phyloP scores from a whole-genome alignment of 64 coral and sea anemone genomes.

The Stichodactyla mertensii region DNA sequence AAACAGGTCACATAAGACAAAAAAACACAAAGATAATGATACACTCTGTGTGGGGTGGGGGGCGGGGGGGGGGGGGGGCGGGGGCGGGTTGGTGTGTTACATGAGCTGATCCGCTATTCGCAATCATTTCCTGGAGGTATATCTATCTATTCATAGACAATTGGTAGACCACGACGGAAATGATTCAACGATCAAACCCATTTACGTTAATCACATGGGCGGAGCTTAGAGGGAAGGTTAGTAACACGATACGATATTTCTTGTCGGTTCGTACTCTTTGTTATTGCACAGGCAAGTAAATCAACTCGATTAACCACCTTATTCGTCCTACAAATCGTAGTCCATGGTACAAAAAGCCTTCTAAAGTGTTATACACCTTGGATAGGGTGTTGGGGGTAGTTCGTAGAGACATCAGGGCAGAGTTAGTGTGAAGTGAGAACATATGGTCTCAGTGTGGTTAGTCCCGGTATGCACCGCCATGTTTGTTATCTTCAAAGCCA shows the following conservation, averaged over 20 bases:
- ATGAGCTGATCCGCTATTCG: not conserved
- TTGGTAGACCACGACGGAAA: conserved; percentile 5
- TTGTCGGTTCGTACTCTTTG: not conserved
- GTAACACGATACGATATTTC: conserved; percentile 12
- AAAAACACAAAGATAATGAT: too few species aligned
- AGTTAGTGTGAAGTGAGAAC: not conserved
- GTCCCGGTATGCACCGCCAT: not conserved
- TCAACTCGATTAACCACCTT: not conserved
- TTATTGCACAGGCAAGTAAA: not conserved
- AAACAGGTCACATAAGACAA: too few species aligned
- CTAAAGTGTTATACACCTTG: not conserved
- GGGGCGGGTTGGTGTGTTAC: too few species aligned
- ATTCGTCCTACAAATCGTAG: not conserved
- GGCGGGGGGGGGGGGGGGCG: too few species aligned
- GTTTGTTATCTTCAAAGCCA: not conserved
- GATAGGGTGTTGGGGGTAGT: not conserved
- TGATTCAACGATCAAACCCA: not conserved
- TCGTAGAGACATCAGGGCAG: not conserved
- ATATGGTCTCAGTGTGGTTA: not conserved
- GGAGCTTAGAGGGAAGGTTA: conserved; percentile 5
- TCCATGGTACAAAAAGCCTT: not conserved
- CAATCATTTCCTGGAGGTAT: not conserved
- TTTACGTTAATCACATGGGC: conserved; percentile 28
- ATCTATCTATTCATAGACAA: conserved; percentile 6
- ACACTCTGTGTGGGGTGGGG: too few species aligned